Base-by-base conservation (phyloP, 2,888 invertebrate genomes). In the Formica aserva region DNA sequence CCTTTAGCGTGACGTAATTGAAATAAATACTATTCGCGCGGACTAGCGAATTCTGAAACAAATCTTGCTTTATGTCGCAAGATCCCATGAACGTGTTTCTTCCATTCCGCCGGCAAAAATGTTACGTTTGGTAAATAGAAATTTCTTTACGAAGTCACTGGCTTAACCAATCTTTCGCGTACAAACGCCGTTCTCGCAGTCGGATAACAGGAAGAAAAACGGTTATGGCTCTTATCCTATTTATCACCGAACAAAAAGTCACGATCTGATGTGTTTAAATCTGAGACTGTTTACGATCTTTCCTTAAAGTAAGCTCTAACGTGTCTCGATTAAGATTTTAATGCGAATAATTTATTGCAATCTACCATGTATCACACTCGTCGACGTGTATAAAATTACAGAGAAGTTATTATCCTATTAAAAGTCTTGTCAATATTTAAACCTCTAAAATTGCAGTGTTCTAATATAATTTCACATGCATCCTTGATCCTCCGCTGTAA, bases 31-130 rank as follows among this genome's bases (percentile, higher is more conserved):
- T 35, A 26, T 45, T 71, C 72, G 45, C 15, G 18, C 18, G 22
- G 5, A 41, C 78, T 1, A n/a, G 57, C 22, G 41, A 67, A 77
- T 67, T 38, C 60, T 26, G 78, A 78, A 67, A 78, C 78, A 80
- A 80, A 80, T 80, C 78, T 80, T 72, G 45, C 26, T 80, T 80
- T 80, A 35, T 62, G 78, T 72, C 72, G 67, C 71, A 35, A 9
- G 8, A 71, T 60, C 22, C 32, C 41, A 41, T 45, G 45, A 29
- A 22, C 35, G 45, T 3, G 57, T 69, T 69, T 41, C 77, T 41
- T 41, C 77, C 41, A 38, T 67, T 77, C n/a, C 3, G 2, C n/a
- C 3, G 32, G n/a, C 29, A 22, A 22, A 45, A 41, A 52, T 52
- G 52, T 52, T 52, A 29, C 45, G 45, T 80, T 80, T 71, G 78